Base-by-base conservation (phyloP, 2,797 vertebrate genomes). In the Vespertilio murinus region DNA sequence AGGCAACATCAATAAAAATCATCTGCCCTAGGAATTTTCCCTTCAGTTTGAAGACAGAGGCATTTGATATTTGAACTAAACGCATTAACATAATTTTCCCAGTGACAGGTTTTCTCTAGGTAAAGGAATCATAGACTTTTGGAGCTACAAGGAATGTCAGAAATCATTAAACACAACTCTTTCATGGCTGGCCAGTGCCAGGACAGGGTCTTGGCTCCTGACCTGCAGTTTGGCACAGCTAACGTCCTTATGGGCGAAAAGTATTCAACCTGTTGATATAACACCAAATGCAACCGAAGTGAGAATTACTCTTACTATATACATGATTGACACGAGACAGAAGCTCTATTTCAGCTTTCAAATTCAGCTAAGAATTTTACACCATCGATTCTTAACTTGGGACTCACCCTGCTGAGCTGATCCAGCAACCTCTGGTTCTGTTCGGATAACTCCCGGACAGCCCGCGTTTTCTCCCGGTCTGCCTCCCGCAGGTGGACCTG, bases 401-500 rank as follows among this genome's bases (percentile, higher is more conserved):
- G 18, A 98, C 99, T 99, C 97, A 99, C 99, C 99, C 98, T 98
- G 97, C 98, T 99, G 97, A 99, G 99, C 97, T 99, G 99, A 98
- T 99, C 99, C 98, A 99, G 97, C 94, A 99, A 98, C 97, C 99
- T 99, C 92, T 99, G 99, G 99, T 99, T 99, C 98, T 99, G 99
- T 98, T 99, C 99, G 0, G 99, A 99, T 89, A 99, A 98, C 97
- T 99, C 99, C 67, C 99, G 98, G 97, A 99, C 98, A 4, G 98
- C 98, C 71, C 98, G 98, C 0, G 98, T 99, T 98, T 99, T 99
- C 97, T 99, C 99, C 0, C 99, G 97, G 97, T 99, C 99, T 0
- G 98, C 98, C 94, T 99, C 99, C 0, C 99, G 98, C 59, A 99
- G 98, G 97, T 99, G 99, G 88, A 99, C 98, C 93, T 99, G 99